These are phyloP conservation scores for Dinoponera quadriceps DNA, from an alignment of 1,140 invertebrate species.

Conservation along the genomic window DNA sequence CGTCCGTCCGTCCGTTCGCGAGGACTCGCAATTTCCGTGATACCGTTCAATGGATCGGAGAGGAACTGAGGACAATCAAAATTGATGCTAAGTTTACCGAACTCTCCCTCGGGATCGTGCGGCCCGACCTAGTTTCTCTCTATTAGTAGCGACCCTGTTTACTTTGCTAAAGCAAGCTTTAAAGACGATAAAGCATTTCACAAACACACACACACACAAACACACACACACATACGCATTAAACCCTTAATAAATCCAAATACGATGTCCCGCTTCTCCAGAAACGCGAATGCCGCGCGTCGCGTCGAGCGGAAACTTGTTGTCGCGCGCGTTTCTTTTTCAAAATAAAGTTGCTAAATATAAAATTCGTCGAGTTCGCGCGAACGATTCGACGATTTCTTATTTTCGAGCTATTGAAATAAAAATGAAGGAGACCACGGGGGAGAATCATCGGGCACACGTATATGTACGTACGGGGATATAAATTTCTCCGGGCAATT, in stretches of 20 bases:
- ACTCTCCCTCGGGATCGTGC: slow-evolving; percentile 51
- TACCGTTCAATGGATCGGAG: slow-evolving; percentile 49
- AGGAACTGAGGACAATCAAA: slow-evolving; percentile 53
- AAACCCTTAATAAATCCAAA: slow-evolving; percentile 46
- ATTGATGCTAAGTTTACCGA: slow-evolving; percentile 61
- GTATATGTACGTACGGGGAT: not conserved
- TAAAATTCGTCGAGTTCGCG: not conserved
- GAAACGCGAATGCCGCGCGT: not conserved
- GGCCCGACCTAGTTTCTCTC: slow-evolving; percentile 53
- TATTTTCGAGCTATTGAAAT: not conserved
- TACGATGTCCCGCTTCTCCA: slow-evolving; percentile 10
- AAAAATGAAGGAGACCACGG: not conserved
- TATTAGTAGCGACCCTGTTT: slow-evolving; percentile 60
- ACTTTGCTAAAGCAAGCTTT: slow-evolving; percentile 57
- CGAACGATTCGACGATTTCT: too few species aligned
- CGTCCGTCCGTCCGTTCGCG: slow-evolving; percentile 20
- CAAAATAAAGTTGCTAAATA: not conserved
- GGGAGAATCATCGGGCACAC: too few species aligned
- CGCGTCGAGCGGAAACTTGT: slow-evolving; percentile 16
- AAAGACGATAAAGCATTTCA: slow-evolving; percentile 57
- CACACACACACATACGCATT: too few species aligned
- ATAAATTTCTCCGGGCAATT: not conserved
- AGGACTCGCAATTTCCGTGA: slow-evolving; percentile 44
- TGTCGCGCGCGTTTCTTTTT: not conserved
- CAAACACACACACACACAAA: too few species aligned